Evolutionary conservation across 2,888 invertebrate genomes (phyloP).

Genomic region (Anodontia alba): DNA sequence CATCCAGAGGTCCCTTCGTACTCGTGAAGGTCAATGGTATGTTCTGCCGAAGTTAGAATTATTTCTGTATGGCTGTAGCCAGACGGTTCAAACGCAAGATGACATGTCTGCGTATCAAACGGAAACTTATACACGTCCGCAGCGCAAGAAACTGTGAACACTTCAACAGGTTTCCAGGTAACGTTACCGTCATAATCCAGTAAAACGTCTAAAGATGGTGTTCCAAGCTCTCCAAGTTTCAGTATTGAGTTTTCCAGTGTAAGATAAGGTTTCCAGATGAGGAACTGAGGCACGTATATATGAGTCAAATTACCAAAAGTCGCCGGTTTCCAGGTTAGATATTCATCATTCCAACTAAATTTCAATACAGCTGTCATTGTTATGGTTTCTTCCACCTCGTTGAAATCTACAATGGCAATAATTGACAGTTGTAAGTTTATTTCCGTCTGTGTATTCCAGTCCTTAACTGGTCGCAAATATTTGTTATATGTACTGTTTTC

Average conservation of each 20-base stretch:
- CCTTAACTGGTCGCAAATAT: conserved; percentile 39
- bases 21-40: conserved; percentile 17
- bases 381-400: conserved; percentile 52
- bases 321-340: conserved; percentile 32
- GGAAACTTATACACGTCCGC: conserved; percentile 43
- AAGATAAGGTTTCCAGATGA: conserved; percentile 37
- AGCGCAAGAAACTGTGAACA: conserved; percentile 40
- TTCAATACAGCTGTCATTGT: conserved; percentile 30
- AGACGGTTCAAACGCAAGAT: conserved; percentile 40
- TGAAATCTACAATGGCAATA: conserved; percentile 48
- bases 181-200: conserved; percentile 24
- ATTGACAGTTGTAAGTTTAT: conserved; percentile 39
- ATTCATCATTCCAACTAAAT: conserved; percentile 46
- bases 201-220: conserved; percentile 19
- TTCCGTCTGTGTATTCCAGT: conserved; percentile 23
- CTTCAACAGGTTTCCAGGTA: conserved; percentile 48
- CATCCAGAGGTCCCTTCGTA: conserved; percentile 34
- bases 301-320: conserved; percentile 16
- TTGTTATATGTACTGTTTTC: conserved; percentile 36
- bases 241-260: conserved; percentile 39
- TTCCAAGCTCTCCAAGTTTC: conserved; percentile 25
- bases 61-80: conserved; percentile 8
- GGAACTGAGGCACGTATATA: conserved; percentile 20
- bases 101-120: conserved; percentile 47
- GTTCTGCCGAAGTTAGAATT: background rate